Conservation (phyloP, 2,113 vertebrate genomes). For the Colaptes auratus region DNA sequence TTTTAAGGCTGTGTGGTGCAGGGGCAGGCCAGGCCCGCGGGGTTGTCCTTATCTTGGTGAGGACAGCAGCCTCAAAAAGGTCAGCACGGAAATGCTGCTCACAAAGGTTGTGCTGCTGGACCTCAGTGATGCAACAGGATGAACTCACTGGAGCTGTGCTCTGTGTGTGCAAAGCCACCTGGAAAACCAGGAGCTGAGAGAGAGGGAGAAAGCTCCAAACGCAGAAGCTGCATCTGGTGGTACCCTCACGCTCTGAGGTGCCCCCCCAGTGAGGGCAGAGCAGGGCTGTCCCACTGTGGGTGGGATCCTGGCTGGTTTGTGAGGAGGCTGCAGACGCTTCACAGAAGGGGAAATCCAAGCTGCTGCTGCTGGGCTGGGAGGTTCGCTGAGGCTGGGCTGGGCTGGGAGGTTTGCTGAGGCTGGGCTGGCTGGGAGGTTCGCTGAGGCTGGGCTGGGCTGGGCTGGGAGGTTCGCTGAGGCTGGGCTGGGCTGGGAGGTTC, state of each 20-base stretch:
- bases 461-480: not conserved
- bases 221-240: fast-evolving
- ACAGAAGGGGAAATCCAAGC: not conserved
- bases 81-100: not conserved
- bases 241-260: fast-evolving
- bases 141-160: fast-evolving
- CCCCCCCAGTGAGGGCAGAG: not conserved
- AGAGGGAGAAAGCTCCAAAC: not conserved
- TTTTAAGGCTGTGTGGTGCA: not conserved
- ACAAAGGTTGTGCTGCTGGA: not conserved
- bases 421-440: not conserved
- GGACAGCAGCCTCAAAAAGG: not conserved
- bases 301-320: fast-evolving
- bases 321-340: not conserved
- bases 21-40: not conserved
- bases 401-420: no score
- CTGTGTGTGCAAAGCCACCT: not conserved
- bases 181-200: not conserved
- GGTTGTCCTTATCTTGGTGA: not conserved
- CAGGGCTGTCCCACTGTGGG: fast-evolving
- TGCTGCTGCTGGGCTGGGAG: not conserved
- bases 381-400: no score
- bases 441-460: not conserved
- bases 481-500: not conserved
- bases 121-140: not conserved